A percentile compares a stretch with the other conserved stretches of the same genome.
phyloP scores from a whole-genome alignment of 2,888 invertebrate species.

The Brachypterus glaber region DNA sequence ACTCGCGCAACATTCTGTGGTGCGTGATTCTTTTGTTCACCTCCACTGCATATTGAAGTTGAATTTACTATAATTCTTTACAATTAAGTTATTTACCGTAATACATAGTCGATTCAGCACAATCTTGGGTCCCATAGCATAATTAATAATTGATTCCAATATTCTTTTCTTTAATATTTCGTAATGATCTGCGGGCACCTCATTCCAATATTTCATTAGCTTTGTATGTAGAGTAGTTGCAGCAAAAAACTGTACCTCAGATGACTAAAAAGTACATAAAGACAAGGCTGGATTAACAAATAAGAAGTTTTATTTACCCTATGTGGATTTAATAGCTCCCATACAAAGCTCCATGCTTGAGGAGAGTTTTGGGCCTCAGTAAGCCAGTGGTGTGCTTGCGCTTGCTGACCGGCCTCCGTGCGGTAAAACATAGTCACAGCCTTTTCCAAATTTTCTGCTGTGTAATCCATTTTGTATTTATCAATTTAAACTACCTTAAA shows the following conservation, averaged over 20 bases:
- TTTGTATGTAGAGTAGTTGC: constrained; percentile 85
- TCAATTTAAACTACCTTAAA: neutral
- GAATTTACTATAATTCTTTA: neutral
- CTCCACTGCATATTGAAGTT: no score
- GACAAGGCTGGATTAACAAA: constrained; percentile 2
- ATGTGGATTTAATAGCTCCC: constrained; percentile 74
- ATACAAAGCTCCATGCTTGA: constrained; percentile 88
- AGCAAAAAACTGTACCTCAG: constrained; percentile 89
- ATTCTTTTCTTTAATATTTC: constrained; percentile 67
- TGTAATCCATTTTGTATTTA: constrained; percentile 46
- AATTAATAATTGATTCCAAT: constrained; percentile 64
- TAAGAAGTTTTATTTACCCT: constrained; percentile 49
- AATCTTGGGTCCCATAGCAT: constrained; percentile 73
- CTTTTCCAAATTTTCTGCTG: constrained; percentile 56
- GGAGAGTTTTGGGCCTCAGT: constrained; percentile 74
- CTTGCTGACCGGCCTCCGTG: constrained; percentile 54
- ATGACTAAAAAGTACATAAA: constrained; percentile 48
- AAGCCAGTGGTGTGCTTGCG: constrained; percentile 77
- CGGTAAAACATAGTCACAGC: constrained; percentile 60
- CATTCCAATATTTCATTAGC: constrained; percentile 77
- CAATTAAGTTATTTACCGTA: constrained; percentile 53
- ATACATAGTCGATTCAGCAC: constrained; percentile 81
- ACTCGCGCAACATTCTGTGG: no score
- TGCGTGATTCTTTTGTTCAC: no score
- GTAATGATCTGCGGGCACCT: constrained; percentile 73